Evolutionary conservation across 1,140 invertebrate species (phyloP), one percentile per base, ranked within the genome.

Genomic region (Trichonephila inaurata): DNA sequence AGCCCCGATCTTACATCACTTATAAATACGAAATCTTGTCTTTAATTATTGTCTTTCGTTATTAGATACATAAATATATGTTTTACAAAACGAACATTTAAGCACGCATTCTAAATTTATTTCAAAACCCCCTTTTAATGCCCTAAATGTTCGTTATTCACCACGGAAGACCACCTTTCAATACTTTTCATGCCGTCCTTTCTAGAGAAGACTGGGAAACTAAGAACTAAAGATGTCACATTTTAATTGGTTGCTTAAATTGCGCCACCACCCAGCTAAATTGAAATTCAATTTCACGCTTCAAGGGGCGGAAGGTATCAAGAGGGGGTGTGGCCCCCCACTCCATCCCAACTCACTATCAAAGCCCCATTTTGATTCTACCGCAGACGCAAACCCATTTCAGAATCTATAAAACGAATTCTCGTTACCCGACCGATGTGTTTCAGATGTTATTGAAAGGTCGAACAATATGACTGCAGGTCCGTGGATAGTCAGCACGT

Each of bases 381-480:
- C 66, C 66, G 66, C 66, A 24, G 64, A 66, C 64, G 14, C 69
- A 33, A 85, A 60, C 44, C 82, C 58, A 60, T 58, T 60, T 58
- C 51, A 3, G 58, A 85, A 85, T 58, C 58, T 60, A 85, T 85
- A 58, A 58, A 89, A 64, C 33, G 87, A 89, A 89, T 85, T 85
- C 58, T 58, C 44, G 58, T 85, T 58, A 58, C 21, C 24, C 14
- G n/a, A 33, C 51, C 58, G 51, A 91, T 91, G 44, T 82, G 89
- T 58, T 82, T 60, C n/a, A 60, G 72, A 28, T 91, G 72, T 82
- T 91, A 91, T 91, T 91, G 89, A 82, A 82, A 91, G 69, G 89
- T 91, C 77, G 89, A 91, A 91, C 89, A 91, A 91, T 91, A 91
- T 61, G 60, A 61, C 72, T 77, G 51, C 18, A 82, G 60, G 89